Percentiles rank a stretch among this genome's conserved stretches.
phyloP scores from a whole-genome alignment of 2,888 invertebrate species.

The Rhagonycha lutea region DNA sequence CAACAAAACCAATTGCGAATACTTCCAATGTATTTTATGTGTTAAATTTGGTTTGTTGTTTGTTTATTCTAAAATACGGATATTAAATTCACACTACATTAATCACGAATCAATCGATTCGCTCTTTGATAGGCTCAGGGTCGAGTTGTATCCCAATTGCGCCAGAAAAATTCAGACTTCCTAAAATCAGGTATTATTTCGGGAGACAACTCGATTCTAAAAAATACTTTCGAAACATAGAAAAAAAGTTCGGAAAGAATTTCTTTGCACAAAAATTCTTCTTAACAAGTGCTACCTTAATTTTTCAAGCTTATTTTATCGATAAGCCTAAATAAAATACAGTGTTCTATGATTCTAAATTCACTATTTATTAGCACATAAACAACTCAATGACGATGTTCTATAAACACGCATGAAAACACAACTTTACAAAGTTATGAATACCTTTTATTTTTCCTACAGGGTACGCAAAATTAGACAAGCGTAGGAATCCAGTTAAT shows the following conservation, averaged over 20 bases:
- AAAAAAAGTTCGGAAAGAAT: neutral
- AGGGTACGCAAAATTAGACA: neutral
- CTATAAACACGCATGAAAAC: neutral
- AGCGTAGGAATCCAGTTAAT: neutral
- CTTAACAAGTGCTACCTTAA: neutral
- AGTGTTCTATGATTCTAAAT: neutral
- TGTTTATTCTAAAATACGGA: neutral
- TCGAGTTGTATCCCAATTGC: neutral
- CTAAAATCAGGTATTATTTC: neutral
- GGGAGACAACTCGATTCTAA: neutral
- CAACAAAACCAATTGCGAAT: too few relatives aligned
- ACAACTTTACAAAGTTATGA: neutral
- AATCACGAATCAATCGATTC: neutral
- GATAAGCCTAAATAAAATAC: neutral
- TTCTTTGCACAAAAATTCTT: neutral
- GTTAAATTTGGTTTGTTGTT: neutral
- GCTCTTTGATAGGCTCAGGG: neutral
- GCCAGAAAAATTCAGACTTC: neutral
- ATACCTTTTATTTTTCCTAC: neutral
- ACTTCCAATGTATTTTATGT: too few relatives aligned
- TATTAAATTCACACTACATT: neutral
- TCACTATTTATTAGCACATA: neutral
- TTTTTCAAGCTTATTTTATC: neutral
- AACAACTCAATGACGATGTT: neutral
- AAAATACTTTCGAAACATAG: neutral